Base-by-base conservation (phyloP, 2,113 vertebrate species). In the Neodontobutis hainanensis region DNA sequence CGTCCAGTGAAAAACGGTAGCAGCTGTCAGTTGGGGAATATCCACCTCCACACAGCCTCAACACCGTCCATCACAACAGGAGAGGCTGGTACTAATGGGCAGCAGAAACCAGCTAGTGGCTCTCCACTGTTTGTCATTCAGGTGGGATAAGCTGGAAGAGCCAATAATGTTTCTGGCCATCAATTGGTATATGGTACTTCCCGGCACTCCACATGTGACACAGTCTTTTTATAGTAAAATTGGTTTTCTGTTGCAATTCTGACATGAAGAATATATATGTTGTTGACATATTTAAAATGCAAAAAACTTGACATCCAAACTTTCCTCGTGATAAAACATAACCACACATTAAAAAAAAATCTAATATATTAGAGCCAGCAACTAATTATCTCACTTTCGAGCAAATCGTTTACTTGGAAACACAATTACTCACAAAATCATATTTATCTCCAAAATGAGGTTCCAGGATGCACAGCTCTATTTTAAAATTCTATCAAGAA, bases 401-500 rank as follows among this genome's bases (percentile, higher is more conserved):
- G 10, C 42, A 6, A 8, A 43, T 43, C 42, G 6, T 55, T 55
- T 36, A 55, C 12, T 55, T 55, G 27, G 53, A 15, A 15, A 38
- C 14, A 57, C 6, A 40, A 40, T 42, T 57, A 15, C 8, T 42
- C 36, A 46, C 14, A 56, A 45, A 34, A 50, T 59, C 6, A 57
- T 19, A 75, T 78, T 66, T 59, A 48, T 55, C 34, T 46, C 44
- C 61, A 55, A 49, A 73, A 48, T 64, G 3, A 61, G 16, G 27
- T 78, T 80, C 68, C 36, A 73, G 53, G 66, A 61, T 81, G 16
- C 16, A 10, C 14, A 46, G 19, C 58, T 83, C 69, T 36, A 68
- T 87, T 87, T 73, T 78, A 76, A 77, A 82, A 76, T 77, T 75
- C 79, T 89, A 86, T 88, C 82, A 89, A 84, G 86, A 81, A 71